Percentiles rank a stretch among this genome's conserved stretches.
Evolutionary conservation across 2,888 invertebrate species (phyloP).

Genomic region (Eristalinus sepulchralis): DNA sequence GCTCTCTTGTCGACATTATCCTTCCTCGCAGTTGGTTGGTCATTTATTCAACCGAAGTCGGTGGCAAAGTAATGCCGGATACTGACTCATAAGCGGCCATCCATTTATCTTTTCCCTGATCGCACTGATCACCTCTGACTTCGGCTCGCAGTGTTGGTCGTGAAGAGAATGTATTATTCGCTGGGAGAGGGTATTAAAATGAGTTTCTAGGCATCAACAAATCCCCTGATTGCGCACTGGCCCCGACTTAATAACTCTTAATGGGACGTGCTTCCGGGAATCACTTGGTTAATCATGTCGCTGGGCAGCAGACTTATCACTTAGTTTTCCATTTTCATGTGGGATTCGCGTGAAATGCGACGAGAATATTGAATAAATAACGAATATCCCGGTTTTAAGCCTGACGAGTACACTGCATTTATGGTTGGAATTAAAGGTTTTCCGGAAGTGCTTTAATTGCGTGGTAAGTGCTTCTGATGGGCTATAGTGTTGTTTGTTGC

Average conservation of each 20-base stretch:
- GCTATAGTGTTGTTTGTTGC: neutral
- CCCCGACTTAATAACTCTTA: neutral
- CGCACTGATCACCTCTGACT: neutral
- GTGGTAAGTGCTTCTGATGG: neutral
- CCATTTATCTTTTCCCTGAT: no score
- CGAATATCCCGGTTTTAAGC: neutral
- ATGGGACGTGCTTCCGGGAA: neutral
- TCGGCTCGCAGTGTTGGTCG: neutral
- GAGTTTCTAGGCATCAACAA: neutral
- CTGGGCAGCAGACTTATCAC: neutral
- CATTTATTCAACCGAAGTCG: neutral
- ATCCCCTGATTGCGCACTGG: neutral
- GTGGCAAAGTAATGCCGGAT: no score
- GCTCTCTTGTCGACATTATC: neutral
- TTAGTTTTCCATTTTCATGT: neutral
- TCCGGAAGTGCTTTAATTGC: neutral
- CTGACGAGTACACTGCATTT: neutral
- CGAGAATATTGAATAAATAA: neutral
- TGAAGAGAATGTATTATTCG: neutral
- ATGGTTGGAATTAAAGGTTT: neutral
- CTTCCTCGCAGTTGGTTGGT: neutral
- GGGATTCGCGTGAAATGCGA: neutral
- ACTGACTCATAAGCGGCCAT: no score
- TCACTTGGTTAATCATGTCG: neutral
- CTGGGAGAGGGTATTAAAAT: neutral